These are phyloP conservation scores for Acanthurus tractus DNA, from an alignment of 2,797 vertebrate genomes.

Conservation along the genomic window DNA sequence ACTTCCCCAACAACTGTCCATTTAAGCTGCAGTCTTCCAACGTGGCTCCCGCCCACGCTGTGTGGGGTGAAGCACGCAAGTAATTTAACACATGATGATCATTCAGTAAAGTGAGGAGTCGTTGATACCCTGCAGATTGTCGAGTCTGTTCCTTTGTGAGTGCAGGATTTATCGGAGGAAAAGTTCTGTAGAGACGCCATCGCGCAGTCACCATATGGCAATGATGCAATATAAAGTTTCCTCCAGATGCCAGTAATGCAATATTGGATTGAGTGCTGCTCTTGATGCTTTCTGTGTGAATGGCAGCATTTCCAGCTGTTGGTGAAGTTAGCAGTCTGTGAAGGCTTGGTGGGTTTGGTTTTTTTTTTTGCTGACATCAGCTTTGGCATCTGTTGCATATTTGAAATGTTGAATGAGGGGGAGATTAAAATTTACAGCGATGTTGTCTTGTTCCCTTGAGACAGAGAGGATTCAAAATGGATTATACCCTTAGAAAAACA, in stretches of 20 bases:
- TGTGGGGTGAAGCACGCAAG: constrained; percentile 48
- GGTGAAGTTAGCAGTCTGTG: constrained; percentile 32
- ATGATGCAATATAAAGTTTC: constrained; percentile 43
- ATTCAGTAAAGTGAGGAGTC: constrained; percentile 44
- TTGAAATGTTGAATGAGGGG: constrained; percentile 35
- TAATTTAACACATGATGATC: constrained; percentile 62
- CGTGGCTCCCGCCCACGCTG: constrained; percentile 44
- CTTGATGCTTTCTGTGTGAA: constrained; percentile 59
- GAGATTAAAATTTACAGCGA: constrained; percentile 35
- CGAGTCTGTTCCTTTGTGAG: constrained; percentile 31
- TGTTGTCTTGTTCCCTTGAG: constrained; percentile 27
- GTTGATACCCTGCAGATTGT: constrained; percentile 54
- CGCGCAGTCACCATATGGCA: constrained; percentile 46
- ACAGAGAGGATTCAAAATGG: constrained; percentile 18
- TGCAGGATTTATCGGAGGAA: neutral
- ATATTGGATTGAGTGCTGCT: constrained; percentile 36
- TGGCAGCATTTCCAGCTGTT: constrained; percentile 70
- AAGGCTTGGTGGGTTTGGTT: neutral
- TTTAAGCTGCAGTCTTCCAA: constrained; percentile 50
- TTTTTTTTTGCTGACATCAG: constrained; percentile 53
- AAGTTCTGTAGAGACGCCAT: constrained; percentile 33
- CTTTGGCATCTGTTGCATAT: constrained; percentile 62
- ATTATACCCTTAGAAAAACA: constrained; percentile 16
- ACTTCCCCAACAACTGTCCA: constrained; percentile 47
- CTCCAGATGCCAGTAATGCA: constrained; percentile 56